Evolutionary conservation across 2,888 invertebrate genomes (phyloP), one percentile per base, ranked within the genome.

Genomic region (Trichacis sp.): DNA sequence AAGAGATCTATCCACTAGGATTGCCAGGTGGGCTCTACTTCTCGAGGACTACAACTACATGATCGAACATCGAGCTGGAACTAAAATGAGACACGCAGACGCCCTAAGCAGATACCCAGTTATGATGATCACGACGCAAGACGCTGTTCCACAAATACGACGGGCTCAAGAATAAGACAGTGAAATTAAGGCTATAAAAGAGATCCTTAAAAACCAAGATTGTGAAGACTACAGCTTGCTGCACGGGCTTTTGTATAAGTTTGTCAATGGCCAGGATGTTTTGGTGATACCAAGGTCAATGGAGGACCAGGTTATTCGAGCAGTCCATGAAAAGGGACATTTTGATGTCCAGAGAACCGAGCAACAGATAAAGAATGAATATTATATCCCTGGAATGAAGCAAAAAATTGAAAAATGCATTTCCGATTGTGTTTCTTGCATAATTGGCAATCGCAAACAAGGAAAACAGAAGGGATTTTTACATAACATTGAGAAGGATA

Each of bases 271-370:
- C 6, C 20, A 46, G 2, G 51, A 51, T 38, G 15, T 51, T 11
- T 18, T 46, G 17, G 33, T 51, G 20, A 20, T 58, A 38, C 29
- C 47, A 15, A 15, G 17, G 12, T 2, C 14, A 4, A 40, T 40
- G 40, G 15, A 24, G 8, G 8, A 24, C 8, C 3, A 24, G 9
- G 40, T 61, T 2, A 55, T 50, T n/a, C 15, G 24, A 11, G 46
- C 14, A 11, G 57, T 50, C 15, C 63, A 68, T 18, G 55, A 64
- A 2, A 51, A 63, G 8, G 67, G 67, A 11, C 67, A 63, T 43
- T 53, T 47, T 5, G 49, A 43, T 1, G 6, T 11, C 14, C 45
- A 30, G 24, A 52, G 43, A 15, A 53, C 53, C 1, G 12, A 40
- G 19, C 43, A 62, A 1, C 12, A 17, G 2, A 19, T 53, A 12